These are phyloP conservation scores for Rotaria magnacalcarata DNA, from an alignment of 2,888 invertebrate genomes.

Conservation along the genomic window DNA sequence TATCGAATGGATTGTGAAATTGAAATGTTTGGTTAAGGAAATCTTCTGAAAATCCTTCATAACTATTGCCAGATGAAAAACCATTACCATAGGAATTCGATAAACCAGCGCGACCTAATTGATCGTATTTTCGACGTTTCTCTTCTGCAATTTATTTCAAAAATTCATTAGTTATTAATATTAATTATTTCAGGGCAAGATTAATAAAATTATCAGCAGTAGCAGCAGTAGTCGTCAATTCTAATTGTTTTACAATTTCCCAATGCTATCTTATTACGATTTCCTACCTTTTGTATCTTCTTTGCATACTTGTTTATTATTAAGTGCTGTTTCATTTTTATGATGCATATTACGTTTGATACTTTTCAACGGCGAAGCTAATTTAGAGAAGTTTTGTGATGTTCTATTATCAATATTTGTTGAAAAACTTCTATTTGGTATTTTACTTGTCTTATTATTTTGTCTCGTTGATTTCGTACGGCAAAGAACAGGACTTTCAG, in stretches of 20 bases:
- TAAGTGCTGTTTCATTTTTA: background rate
- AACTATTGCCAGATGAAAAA: background rate
- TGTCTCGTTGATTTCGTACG: background rate
- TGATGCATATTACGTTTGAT: background rate
- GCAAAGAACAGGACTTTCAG: background rate
- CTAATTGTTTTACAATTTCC: background rate
- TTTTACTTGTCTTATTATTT: background rate
- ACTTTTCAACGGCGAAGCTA: slow-evolving; percentile 21
- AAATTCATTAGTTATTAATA: background rate
- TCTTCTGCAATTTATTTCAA: slow-evolving; percentile 16
- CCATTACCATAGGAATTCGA: background rate
- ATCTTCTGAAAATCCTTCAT: background rate
- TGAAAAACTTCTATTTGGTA: background rate
- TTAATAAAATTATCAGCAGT: background rate
- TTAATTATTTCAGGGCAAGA: background rate
- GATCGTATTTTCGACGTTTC: slow-evolving; percentile 38
- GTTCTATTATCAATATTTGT: background rate
- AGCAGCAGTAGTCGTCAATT: slow-evolving; percentile 29
- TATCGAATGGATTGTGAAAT: slow-evolving; percentile 35
- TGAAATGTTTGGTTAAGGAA: slow-evolving; percentile 27
- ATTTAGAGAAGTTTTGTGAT: background rate
- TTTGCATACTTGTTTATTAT: background rate
- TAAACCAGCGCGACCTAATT: slow-evolving; percentile 2
- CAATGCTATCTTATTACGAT: background rate
- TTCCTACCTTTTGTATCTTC: slow-evolving; percentile 25